Evolutionary conservation across 2,888 invertebrate genomes (phyloP).

Genomic region (Malthinus flaveolus): DNA sequence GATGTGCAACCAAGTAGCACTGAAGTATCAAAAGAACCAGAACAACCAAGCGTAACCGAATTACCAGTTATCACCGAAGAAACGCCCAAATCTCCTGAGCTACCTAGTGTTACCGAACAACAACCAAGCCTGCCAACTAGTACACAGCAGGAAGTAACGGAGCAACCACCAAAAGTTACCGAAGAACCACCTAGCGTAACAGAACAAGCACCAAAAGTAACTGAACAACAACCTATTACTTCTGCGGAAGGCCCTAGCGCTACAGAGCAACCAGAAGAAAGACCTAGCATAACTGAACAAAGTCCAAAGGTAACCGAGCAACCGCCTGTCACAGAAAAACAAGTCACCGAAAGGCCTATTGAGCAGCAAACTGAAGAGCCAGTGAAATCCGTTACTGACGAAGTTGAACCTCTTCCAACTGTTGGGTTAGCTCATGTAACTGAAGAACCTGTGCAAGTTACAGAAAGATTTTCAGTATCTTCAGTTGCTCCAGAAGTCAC

Average conservation of each 20-base stretch:
- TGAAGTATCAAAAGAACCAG: neutral
- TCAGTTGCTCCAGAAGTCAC: neutral
- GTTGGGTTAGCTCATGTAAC: slow-evolving; percentile 18
- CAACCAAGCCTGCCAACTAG: neutral
- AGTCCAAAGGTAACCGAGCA: neutral
- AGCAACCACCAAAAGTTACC: neutral
- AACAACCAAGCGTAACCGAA: neutral
- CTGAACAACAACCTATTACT: slow-evolving; percentile 7
- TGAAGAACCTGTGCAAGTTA: slow-evolving; percentile 19
- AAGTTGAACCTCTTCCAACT: slow-evolving; percentile 12
- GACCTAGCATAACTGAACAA: neutral
- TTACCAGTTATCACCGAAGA: neutral
- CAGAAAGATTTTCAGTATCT: neutral
- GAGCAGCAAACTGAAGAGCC: neutral
- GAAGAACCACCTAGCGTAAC: slow-evolving; percentile 2
- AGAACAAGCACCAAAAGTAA: slow-evolving; percentile 10
- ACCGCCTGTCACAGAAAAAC: neutral
- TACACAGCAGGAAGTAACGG: neutral
- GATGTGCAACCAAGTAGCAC: slow-evolving; percentile 17
- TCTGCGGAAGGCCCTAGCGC: slow-evolving; percentile 9
- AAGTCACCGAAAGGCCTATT: slow-evolving; percentile 2
- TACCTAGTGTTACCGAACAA: neutral
- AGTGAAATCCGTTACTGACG: neutral
- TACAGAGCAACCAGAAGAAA: slow-evolving; percentile 5
- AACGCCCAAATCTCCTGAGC: neutral